A percentile compares a stretch with the other conserved stretches of the same genome.
phyloP scores from a whole-genome alignment of 2,113 vertebrate species.

The Labeo catla region DNA sequence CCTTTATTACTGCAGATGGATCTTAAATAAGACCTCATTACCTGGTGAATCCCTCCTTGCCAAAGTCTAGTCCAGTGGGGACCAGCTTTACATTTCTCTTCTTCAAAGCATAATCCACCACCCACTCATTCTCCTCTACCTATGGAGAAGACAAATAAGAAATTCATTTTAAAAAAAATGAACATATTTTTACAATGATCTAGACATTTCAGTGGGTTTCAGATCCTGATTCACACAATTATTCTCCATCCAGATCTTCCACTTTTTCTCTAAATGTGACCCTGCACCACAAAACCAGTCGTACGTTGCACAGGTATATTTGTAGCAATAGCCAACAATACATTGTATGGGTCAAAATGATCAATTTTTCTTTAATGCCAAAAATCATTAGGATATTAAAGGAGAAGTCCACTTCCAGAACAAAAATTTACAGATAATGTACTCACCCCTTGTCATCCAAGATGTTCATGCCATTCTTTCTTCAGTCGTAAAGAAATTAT shows the following conservation, averaged over 20 bases:
- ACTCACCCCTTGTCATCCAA: too few relatives aligned
- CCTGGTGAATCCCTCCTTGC: conserved; percentile 95
- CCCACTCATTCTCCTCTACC: conserved; percentile 99
- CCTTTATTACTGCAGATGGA: background rate
- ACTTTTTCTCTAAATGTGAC: background rate
- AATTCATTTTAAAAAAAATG: background rate
- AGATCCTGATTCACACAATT: background rate
- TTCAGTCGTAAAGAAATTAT: too few relatives aligned
- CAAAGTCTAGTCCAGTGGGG: conserved; percentile 92
- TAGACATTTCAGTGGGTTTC: background rate
- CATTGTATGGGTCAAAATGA: too few relatives aligned
- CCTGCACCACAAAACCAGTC: too few relatives aligned
- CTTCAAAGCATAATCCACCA: conserved; percentile 96
- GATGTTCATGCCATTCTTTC: too few relatives aligned
- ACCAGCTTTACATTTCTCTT: conserved; percentile 96
- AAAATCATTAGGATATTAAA: too few relatives aligned
- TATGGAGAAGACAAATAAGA: conserved; percentile 58
- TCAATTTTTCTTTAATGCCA: too few relatives aligned
- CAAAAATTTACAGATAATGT: too few relatives aligned
- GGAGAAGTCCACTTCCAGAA: too few relatives aligned
- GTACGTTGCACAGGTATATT: too few relatives aligned
- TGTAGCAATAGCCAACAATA: too few relatives aligned
- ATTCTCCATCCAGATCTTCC: background rate
- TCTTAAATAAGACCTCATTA: conserved; percentile 59
- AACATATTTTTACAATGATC: too few relatives aligned